Percentiles rank a stretch among this genome's conserved stretches.
These are phyloP conservation scores for Uloborus diversus DNA, from an alignment of 1,140 invertebrate species.

Conservation along the genomic window DNA sequence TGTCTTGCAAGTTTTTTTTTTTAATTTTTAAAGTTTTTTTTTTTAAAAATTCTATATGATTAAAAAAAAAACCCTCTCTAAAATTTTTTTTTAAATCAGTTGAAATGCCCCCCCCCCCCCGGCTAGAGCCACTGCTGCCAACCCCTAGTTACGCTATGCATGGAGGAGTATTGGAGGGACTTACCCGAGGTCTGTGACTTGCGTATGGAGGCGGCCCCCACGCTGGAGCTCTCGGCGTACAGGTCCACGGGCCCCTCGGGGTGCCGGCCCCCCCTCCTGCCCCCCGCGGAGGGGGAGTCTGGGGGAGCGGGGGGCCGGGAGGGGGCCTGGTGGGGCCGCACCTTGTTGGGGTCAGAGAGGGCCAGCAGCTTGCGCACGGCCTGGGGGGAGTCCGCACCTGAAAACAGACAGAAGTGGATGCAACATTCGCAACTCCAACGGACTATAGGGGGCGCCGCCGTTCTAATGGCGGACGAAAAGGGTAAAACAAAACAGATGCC, in stretches of 20 bases:
- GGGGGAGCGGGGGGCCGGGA: conserved; percentile 71
- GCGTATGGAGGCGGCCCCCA: conserved; percentile 85
- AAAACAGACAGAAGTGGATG: conserved; percentile 58
- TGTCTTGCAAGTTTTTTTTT: too few relatives aligned
- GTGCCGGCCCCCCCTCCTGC: conserved; percentile 65
- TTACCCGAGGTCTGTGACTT: conserved; percentile 86
- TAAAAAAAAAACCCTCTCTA: too few relatives aligned
- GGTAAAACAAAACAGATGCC: too few relatives aligned
- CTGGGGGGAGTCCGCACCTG: conserved; percentile 90
- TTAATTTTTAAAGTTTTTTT: too few relatives aligned
- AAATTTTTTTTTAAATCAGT: too few relatives aligned
- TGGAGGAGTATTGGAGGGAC: too few relatives aligned
- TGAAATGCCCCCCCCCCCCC: too few relatives aligned
- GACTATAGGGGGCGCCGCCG: too few relatives aligned
- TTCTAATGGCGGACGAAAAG: too few relatives aligned
- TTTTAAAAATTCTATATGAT: too few relatives aligned
- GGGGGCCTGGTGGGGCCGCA: conserved; percentile 86
- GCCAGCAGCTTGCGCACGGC: conserved; percentile 92
- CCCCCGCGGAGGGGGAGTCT: conserved; percentile 64
- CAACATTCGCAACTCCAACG: background rate
- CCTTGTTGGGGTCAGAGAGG: conserved; percentile 78
- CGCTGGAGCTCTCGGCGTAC: conserved; percentile 92
- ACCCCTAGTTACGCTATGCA: too few relatives aligned
- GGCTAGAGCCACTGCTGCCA: too few relatives aligned
- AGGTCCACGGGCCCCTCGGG: conserved; percentile 87